Conservation (phyloP, 1,140 invertebrate species). For the Matsumurasca onukii region DNA sequence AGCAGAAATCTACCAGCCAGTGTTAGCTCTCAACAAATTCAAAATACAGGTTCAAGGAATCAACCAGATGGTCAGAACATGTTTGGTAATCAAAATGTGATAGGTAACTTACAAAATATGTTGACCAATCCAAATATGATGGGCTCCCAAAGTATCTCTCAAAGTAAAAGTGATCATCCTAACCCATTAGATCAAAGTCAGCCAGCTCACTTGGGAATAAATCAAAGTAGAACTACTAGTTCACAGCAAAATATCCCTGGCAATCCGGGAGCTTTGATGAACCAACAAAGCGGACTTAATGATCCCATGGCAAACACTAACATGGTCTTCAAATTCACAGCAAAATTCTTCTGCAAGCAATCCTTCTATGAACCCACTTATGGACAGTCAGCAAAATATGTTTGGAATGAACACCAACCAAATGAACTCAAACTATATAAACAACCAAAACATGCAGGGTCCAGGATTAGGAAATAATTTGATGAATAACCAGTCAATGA, state of each 20-base stretch:
- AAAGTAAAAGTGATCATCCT: constrained; percentile 9
- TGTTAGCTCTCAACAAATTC: not conserved
- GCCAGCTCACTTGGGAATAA: too few relatives aligned
- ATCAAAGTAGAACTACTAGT: constrained; percentile 13
- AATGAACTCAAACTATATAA: constrained; percentile 1
- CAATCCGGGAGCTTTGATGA: constrained; percentile 16
- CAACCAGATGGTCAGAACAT: constrained; percentile 19
- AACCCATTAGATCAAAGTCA: not conserved
- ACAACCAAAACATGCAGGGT: constrained; percentile 16
- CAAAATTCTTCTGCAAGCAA: not conserved
- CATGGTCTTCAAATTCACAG: too few relatives aligned
- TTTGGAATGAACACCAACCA: constrained; percentile 27
- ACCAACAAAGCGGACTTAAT: constrained; percentile 14
- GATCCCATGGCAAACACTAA: too few relatives aligned
- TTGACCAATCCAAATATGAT: constrained; percentile 26
- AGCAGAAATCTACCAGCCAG: not conserved
- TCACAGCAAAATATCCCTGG: constrained; percentile 18
- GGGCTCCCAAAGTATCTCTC: not conserved
- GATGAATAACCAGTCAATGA: constrained; percentile 22
- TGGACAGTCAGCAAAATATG: constrained; percentile 13
- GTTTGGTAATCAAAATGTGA: constrained; percentile 22
- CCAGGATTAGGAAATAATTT: constrained; percentile 17
- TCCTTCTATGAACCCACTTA: not conserved
- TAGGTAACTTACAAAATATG: constrained; percentile 21
- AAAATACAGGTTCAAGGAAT: not conserved